Base-by-base conservation (phyloP, 1,140 invertebrate species). In the Wiebesia pumilae region DNA sequence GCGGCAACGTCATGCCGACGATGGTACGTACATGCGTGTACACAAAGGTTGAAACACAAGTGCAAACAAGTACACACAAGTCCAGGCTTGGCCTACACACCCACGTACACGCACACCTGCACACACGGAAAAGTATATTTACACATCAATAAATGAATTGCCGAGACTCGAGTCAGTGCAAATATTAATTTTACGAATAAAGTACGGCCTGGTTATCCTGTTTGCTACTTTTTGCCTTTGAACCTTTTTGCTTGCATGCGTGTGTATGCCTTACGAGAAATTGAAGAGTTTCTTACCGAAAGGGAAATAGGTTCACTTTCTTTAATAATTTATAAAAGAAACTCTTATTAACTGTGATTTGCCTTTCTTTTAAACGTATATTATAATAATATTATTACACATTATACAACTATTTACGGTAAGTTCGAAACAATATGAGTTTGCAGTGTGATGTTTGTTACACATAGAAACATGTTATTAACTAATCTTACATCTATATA, bases 1-100 rank as follows among this genome's bases (percentile, higher is more conserved):
- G 40, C 90, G 93, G 79, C 93, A 93, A 84, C 91, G 93, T 79
- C 93, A 91, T 54, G 90, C 90, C 38, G 93, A 94, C 81, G 93
- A 94, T 79, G 93, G 93, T 94, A 89, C 92, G 92, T 89, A 81
- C 16, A 77, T 40, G 35, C 30, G 73, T n/a, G 1, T 14, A 3
- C 35, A 21, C 35, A 58, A 47, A 0, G 12, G 58, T 38, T 78
- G 58, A n/a, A n/a, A n/a, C n/a, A n/a, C n/a, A n/a, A n/a, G n/a
- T n/a, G n/a, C n/a, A n/a, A n/a, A n/a, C n/a, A n/a, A n/a, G 67
- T 35, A 71, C 67, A 35, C 7, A 71, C n/a, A 35, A n/a, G 9
- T 16, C 19, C 10, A 10, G 51, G 51, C 51, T 16, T 2, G 19
- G 51, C 51, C 51, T 38, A 14, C n/a, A 62, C 38, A n/a, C 6